phyloP scores from a whole-genome alignment of 1,140 invertebrate genomes.

The Dreissena rostriformis region DNA sequence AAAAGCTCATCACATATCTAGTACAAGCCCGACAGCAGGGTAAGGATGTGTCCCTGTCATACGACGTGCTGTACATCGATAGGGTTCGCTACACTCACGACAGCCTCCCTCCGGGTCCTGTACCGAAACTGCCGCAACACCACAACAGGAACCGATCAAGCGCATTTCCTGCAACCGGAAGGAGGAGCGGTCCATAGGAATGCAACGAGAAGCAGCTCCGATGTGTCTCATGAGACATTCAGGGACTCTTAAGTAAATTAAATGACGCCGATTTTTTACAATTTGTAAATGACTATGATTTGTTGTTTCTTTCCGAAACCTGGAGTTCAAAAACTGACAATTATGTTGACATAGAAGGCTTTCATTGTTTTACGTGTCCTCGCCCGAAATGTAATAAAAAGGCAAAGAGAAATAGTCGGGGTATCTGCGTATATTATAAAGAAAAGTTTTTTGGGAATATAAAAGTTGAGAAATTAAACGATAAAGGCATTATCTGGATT shows the following conservation, averaged over 20 bases:
- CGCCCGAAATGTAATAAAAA: conserved; percentile 33
- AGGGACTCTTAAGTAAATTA: not conserved
- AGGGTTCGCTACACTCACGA: conserved; percentile 13
- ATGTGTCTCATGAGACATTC: not conserved
- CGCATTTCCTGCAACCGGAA: not conserved
- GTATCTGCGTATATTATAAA: conserved; percentile 21
- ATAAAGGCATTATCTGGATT: conserved; percentile 1
- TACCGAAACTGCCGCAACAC: not conserved
- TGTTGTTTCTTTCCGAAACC: conserved; percentile 9
- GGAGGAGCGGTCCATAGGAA: not conserved
- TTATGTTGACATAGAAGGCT: not conserved
- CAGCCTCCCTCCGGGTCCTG: not conserved
- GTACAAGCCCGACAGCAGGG: not conserved
- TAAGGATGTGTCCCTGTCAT: not conserved
- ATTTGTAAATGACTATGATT: conserved; percentile 4
- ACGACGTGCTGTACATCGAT: not conserved
- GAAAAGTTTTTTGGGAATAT: not conserved
- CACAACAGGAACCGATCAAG: not conserved
- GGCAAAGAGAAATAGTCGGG: conserved; percentile 21
- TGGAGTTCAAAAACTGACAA: conserved; percentile 2
- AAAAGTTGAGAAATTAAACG: not conserved
- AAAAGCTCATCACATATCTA: not conserved
- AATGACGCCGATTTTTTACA: conserved; percentile 7
- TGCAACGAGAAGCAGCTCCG: conserved; percentile 5
- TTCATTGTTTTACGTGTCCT: conserved; percentile 21